Evolutionary conservation across 2,113 vertebrate species (phyloP).

Genomic region (Atractosteus spatula): DNA sequence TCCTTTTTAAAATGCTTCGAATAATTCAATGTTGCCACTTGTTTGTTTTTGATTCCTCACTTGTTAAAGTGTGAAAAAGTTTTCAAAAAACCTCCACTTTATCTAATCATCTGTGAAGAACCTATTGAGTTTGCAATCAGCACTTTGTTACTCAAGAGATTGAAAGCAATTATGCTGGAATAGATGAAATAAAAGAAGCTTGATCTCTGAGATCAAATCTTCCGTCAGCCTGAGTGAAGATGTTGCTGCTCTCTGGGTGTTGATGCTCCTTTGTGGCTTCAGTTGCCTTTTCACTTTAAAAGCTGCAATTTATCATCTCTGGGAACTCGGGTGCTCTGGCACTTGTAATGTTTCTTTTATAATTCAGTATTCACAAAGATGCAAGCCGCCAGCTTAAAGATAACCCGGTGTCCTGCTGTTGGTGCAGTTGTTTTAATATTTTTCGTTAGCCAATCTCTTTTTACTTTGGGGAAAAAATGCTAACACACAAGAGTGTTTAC

Average conservation of each 20-base stretch:
- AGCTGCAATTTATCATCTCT: neutral
- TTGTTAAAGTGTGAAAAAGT: conserved; percentile 10
- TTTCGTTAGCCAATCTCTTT: too few species aligned
- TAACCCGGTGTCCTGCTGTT: too few species aligned
- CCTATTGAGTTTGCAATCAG: conserved; percentile 44
- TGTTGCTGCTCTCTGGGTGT: neutral
- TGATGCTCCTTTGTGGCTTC: neutral
- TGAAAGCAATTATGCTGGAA: conserved; percentile 42
- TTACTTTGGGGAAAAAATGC: too few species aligned
- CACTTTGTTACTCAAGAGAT: conserved; percentile 36
- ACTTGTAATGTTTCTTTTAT: neutral
- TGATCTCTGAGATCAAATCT: conserved; percentile 23
- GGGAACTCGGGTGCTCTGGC: neutral
- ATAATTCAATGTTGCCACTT: neutral
- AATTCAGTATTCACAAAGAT: neutral
- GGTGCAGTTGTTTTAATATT: too few species aligned
- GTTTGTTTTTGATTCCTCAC: conserved; percentile 16
- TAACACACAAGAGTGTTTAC: too few species aligned
- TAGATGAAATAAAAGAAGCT: conserved; percentile 34
- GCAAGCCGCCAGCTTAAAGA: too few species aligned
- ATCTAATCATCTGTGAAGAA: conserved; percentile 42
- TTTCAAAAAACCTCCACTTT: conserved; percentile 20
- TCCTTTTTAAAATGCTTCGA: too few species aligned
- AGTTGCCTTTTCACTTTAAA: conserved; percentile 16
- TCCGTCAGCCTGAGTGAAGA: conserved; percentile 11